A percentile compares a stretch with the other conserved stretches of the same genome.
These are phyloP conservation scores for Lepilemur ruficaudatus DNA, from an alignment of 2,797 vertebrate genomes.

Conservation along the genomic window DNA sequence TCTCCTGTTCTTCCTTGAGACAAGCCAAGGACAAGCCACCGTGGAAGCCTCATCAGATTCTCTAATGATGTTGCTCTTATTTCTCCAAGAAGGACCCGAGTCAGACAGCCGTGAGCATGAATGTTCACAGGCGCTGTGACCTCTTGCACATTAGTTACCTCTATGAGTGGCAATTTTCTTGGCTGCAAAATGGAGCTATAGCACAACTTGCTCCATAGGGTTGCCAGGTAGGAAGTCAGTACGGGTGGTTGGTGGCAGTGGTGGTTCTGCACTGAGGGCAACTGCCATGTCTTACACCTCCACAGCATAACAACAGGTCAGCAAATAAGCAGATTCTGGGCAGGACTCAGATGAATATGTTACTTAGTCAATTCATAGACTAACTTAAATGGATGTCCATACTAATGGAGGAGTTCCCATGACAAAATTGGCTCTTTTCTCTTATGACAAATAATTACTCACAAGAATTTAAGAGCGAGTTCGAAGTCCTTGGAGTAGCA, in stretches of 20 bases:
- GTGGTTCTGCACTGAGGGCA: neutral
- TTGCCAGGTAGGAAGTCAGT: neutral
- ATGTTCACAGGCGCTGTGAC: neutral
- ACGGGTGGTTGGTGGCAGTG: neutral
- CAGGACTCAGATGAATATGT: neutral
- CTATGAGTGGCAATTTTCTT: neutral
- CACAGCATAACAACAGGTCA: neutral
- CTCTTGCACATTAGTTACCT: neutral
- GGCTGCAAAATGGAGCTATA: neutral
- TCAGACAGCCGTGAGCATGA: neutral
- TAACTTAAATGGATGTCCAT: neutral
- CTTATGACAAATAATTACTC: neutral
- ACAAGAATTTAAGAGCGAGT: neutral
- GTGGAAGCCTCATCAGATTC: neutral
- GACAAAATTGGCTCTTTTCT: neutral
- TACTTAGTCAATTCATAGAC: neutral
- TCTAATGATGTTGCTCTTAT: neutral
- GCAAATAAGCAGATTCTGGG: neutral
- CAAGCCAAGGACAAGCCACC: neutral
- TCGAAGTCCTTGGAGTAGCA: neutral
- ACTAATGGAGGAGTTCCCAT: neutral
- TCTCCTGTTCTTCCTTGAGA: neutral
- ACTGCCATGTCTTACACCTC: neutral
- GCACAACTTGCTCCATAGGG: neutral
- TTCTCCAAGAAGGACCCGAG: neutral